Evolutionary conservation across 2,888 invertebrate species (phyloP), one percentile per base, ranked within the genome.

Genomic region (Troides helena): DNA sequence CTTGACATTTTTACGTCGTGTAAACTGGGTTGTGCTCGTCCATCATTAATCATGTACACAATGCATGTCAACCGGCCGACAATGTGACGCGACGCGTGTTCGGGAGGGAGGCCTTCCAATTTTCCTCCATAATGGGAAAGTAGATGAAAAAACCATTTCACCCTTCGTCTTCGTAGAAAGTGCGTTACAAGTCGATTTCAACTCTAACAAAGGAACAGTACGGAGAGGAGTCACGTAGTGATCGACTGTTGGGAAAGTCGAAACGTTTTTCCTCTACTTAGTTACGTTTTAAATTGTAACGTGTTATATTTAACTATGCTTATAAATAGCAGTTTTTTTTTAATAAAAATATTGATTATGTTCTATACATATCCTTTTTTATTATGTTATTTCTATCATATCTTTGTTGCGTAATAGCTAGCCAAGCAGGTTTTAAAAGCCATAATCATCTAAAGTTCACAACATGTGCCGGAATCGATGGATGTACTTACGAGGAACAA

Each of bases 31-130:
- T 77, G 82, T 85, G n/a, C 62, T 67, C 62, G n/a, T 70, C 36
- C 46, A 85, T 85, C 90, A 91, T 92, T 91, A 89, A 91, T 91
- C 91, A 90, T 81, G 75, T 72, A 80, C 80, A 90, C 91, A 91
- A 91, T 91, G 90, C 88, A 87, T 84, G 90, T 90, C 91, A 85
- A 77, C 80, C 80, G 75, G 75, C 76, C 75, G 70, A 67, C 70
- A 70, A 62, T 67, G 73, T 82, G 84, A 86, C 89, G 86, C 85
- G 84, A 59, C 85, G 85, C 68, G 50, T 63, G 85, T 85, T 84
- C 85, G 82, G 87, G 86, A 88, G 84, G 87, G 86, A 88, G 85
- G 81, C 77, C 76, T 78, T 80, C 84, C 82, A 83, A 86, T 86
- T 87, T 87, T 85, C 84, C 87, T 81, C 80, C 82, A 82, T 88